Evolutionary conservation across 1,140 invertebrate species (phyloP), one percentile per base, ranked within the genome.

Genomic region (Carposina sasakii): DNA sequence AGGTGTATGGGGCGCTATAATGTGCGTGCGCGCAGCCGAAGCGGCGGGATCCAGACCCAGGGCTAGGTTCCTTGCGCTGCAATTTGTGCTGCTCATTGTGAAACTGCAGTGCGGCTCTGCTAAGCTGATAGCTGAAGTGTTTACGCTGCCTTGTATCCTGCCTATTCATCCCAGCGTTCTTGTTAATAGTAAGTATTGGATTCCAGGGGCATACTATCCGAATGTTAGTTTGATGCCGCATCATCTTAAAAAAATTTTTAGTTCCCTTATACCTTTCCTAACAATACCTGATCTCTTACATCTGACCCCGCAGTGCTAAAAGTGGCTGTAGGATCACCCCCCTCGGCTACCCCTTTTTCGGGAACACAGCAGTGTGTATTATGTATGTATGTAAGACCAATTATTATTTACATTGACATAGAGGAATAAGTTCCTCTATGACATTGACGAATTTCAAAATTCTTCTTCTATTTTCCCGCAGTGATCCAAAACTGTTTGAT

Each of bases 1-100:
- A n/a, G 89, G 89, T 2, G 76, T 91, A 13, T 91, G 89, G 89
- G 88, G 87, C 0, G 85, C 90, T 48, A 79, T 84, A 10, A 90
- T 90, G 88, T 85, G 83, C 3, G 86, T 89, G 0, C 73, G 83
- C 2, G 75, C 87, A 24, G 64, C 87, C 0, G 81, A 82, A 10
- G 59, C 78, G 1, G 62, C 87, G 0, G 83, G 85, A 9, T 63
- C 52, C 60, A 81, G 41, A 57, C 81, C 56, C 54, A 85, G 54
- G 8, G 60, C 65, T 2, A 86, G 87, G 56, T 88, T 89, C 57
- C 33, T 88, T 6, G 84, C 83, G 0, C 55, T 89, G 2, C 88
- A 89, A 54, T 43, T 88, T 21, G 86, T 86, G 0, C 63, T 89
- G 2, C 48, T 89, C 20, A 85, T 88, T 20, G 85, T 87, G 13